Conservation (phyloP, 2,113 vertebrate species). For the Onychorhynchus coronatus region DNA sequence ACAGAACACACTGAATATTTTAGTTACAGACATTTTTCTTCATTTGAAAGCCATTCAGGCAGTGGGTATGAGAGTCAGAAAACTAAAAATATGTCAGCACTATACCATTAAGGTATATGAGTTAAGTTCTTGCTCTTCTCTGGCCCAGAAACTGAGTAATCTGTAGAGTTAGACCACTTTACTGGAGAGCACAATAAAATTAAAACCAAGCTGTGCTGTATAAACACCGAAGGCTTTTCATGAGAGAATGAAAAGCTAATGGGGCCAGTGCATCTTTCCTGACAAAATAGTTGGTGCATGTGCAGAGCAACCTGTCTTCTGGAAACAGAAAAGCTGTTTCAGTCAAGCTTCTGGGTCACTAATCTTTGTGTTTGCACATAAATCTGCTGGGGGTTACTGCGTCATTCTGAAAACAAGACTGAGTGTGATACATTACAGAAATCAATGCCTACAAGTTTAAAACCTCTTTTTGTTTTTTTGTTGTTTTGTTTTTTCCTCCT, state of each 20-base stretch:
- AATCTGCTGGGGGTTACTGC: conserved; percentile 24
- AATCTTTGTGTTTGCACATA: conserved; percentile 37
- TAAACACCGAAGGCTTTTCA: not conserved
- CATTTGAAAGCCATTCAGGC: conserved; percentile 13
- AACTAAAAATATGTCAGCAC: not conserved
- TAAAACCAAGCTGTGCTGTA: conserved; percentile 30
- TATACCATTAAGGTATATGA: conserved; percentile 6
- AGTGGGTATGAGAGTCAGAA: not conserved
- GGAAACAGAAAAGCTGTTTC: conserved; percentile 41
- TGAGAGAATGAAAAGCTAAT: conserved; percentile 27
- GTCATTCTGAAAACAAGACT: conserved; percentile 45
- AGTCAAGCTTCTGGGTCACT: conserved; percentile 53
- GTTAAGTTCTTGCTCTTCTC: not conserved
- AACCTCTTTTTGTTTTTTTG: not conserved
- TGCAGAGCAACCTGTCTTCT: conserved; percentile 37
- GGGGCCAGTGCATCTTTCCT: conserved; percentile 18
- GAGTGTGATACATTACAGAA: not conserved
- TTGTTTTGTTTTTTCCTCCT: not conserved
- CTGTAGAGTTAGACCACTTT: not conserved
- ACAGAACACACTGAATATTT: conserved; percentile 32
- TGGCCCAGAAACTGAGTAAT: conserved; percentile 4
- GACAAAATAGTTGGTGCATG: not conserved
- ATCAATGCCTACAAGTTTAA: not conserved
- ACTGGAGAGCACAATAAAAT: not conserved
- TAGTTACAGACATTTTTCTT: conserved; percentile 29